Conservation (phyloP, 1,140 invertebrate species). For the Phymorhynchus buccinoides region DNA sequence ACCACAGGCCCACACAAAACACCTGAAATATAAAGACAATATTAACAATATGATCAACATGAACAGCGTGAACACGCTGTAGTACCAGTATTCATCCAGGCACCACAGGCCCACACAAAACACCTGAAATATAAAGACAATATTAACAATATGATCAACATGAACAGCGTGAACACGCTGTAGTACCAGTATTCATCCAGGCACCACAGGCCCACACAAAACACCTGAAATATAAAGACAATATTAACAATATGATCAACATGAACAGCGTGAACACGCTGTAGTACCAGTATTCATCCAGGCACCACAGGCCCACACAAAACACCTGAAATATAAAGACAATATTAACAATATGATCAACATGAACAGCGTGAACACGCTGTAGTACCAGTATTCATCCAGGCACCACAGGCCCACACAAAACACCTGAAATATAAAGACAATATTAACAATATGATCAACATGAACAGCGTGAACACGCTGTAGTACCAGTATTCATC, state of each 20-base stretch:
- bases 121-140: constrained; percentile 78
- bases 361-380: constrained; percentile 97
- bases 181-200: constrained; percentile 94
- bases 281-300: constrained; percentile 94
- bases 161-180: constrained; percentile 96
- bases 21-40: constrained; percentile 78
- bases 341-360: constrained; percentile 78
- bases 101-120: constrained; percentile 99
- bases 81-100: constrained; percentile 92
- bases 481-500: constrained; percentile 90
- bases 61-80: constrained; percentile 96
- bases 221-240: constrained; percentile 81
- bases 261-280: constrained; percentile 97
- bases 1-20: constrained; percentile 98
- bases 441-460: too few relatives aligned
- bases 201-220: constrained; percentile 98
- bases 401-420: constrained; percentile 99
- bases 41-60: constrained; percentile 86
- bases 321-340: constrained; percentile 84
- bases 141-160: constrained; percentile 83
- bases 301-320: constrained; percentile 97
- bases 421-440: constrained; percentile 82
- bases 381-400: constrained; percentile 93
- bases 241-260: constrained; percentile 80
- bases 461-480: constrained; percentile 97